A percentile compares a stretch with the other conserved stretches of the same genome.
phyloP scores from a whole-genome alignment of 2,113 vertebrate species.

The Uropsilus gracilis region DNA sequence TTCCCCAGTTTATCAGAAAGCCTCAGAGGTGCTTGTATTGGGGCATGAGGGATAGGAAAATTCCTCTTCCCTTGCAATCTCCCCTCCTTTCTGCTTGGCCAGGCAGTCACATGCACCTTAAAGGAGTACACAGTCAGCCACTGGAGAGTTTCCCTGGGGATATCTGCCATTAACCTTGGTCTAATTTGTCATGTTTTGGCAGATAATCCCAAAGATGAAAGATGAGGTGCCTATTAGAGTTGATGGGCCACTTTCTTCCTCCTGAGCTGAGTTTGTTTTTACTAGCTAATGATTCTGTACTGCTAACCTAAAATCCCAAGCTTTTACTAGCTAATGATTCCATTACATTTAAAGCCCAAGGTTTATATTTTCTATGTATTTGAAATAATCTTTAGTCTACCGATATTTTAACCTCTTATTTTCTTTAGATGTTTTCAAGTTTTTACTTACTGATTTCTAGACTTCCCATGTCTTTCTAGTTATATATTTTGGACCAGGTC shows the following conservation, averaged over 20 bases:
- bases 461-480: neutral
- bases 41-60: neutral
- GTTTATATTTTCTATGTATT: neutral
- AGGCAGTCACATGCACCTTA: neutral
- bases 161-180: slow-evolving; percentile 31
- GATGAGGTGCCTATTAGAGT: neutral
- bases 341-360: too few species aligned
- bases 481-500: neutral
- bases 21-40: neutral
- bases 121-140: neutral
- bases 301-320: slow-evolving; percentile 22
- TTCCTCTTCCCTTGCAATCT: neutral
- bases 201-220: slow-evolving; percentile 34
- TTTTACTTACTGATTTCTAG: neutral
- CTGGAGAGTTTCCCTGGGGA: neutral
- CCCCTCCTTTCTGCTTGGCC: neutral
- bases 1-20: neutral
- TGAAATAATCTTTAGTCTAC: neutral
- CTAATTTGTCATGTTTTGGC: slow-evolving; percentile 45
- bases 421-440: neutral
- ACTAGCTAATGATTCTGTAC: slow-evolving; percentile 42
- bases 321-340: too few species aligned
- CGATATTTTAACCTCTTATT: neutral
- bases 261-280: slow-evolving; percentile 57
- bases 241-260: neutral